phyloP scores from a whole-genome alignment of 92 coral and sea anemone genomes.

The Palythoa heliodiscus region DNA sequence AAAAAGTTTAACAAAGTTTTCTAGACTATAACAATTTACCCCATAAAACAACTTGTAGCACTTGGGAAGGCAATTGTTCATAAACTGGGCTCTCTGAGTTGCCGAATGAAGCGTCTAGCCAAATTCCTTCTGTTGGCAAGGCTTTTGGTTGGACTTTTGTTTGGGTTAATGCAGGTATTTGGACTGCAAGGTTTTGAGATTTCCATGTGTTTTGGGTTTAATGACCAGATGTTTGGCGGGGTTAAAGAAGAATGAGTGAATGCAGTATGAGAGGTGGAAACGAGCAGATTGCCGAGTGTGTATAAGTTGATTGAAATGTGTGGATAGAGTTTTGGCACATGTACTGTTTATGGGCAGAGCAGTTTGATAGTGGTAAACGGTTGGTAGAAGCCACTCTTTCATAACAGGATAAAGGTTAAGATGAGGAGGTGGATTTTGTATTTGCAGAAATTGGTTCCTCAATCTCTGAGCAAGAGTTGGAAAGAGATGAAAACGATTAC shows the following conservation, averaged over 20 bases:
- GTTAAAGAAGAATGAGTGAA: too few relatives aligned
- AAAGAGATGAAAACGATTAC: conserved; percentile 44
- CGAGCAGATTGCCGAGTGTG: too few relatives aligned
- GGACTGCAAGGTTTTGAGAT: too few relatives aligned
- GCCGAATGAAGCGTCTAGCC: conserved; percentile 62
- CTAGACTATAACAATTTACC: conserved; percentile 34
- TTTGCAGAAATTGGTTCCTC: neutral
- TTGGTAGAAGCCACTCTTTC: conserved; percentile 46
- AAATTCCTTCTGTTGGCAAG: conserved; percentile 47
- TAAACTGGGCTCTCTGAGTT: conserved; percentile 43
- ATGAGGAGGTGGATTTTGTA: conserved; percentile 47
- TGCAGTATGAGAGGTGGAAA: too few relatives aligned
- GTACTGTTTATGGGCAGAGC: neutral
- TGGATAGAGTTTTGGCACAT: too few relatives aligned
- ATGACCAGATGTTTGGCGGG: too few relatives aligned
- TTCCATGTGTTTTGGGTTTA: too few relatives aligned
- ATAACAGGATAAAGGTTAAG: conserved; percentile 56
- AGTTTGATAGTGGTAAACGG: conserved; percentile 47
- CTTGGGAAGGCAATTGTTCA: conserved; percentile 43
- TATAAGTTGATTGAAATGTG: too few relatives aligned
- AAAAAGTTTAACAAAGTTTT: conserved; percentile 44
- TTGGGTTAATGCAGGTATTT: neutral
- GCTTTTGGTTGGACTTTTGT: neutral
- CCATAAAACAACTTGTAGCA: conserved; percentile 39
- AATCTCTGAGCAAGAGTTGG: conserved; percentile 26